A percentile compares a stretch with the other conserved stretches of the same genome.
These are phyloP conservation scores for Fratercula arctica DNA, from an alignment of 2,797 vertebrate genomes.

Conservation along the genomic window DNA sequence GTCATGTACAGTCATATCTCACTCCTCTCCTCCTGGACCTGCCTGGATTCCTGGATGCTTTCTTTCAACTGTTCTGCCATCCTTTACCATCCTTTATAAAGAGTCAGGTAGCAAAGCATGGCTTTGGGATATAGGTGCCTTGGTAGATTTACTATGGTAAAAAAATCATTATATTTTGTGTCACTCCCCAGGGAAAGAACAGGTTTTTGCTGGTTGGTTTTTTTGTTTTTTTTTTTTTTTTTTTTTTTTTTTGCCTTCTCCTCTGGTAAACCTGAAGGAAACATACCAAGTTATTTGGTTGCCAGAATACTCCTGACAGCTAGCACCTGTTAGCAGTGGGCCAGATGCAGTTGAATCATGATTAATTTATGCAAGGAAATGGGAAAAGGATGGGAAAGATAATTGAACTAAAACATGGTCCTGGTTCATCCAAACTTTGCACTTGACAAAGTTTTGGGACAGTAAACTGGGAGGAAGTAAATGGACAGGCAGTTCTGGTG, in stretches of 20 bases:
- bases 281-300: background rate
- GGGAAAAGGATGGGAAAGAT: background rate
- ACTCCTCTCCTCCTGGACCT: background rate
- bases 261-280: background rate
- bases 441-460: background rate
- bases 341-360: background rate
- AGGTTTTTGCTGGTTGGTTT: background rate
- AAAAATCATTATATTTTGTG: background rate
- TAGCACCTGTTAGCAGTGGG: background rate
- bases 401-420: background rate
- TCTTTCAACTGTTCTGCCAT: background rate
- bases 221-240: background rate
- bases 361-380: background rate
- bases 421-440: background rate
- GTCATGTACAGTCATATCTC: background rate
- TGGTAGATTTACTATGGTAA: background rate
- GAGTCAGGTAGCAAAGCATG: background rate
- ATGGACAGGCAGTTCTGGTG: background rate
- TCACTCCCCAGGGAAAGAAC: background rate
- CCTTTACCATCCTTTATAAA: background rate
- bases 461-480: background rate
- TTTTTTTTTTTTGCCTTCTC: too few relatives aligned
- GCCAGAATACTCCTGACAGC: background rate
- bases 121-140: background rate
- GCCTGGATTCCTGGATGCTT: background rate